phyloP scores from a whole-genome alignment of 2,888 invertebrate species.

The Tenthredo mesomela region DNA sequence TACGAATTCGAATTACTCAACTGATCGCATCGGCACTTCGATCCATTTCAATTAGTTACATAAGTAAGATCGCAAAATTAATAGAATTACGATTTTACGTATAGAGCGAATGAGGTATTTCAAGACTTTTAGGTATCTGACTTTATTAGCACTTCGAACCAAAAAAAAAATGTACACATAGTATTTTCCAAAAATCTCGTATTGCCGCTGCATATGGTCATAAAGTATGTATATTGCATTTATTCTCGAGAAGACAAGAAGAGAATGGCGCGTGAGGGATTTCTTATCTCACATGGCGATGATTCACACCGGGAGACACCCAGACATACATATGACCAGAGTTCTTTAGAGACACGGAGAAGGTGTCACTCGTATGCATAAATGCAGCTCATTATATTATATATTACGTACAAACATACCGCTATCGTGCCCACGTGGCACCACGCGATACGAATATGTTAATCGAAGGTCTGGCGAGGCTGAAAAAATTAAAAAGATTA shows the following conservation, averaged over 20 bases:
- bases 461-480: background rate
- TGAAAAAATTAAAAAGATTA: background rate
- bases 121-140: no score
- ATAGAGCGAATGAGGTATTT: background rate
- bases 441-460: conserved; percentile 39
- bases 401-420: conserved; percentile 20
- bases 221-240: conserved; percentile 11
- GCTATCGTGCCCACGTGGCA: conserved; percentile 32
- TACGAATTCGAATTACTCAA: background rate
- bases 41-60: background rate
- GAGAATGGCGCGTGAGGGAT: conserved; percentile 55
- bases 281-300: conserved; percentile 66
- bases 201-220: background rate
- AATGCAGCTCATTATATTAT: conserved; percentile 69
- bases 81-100: background rate
- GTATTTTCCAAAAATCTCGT: background rate
- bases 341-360: conserved; percentile 63
- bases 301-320: conserved; percentile 66
- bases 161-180: background rate
- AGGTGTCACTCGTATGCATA: conserved; percentile 75
- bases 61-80: background rate
- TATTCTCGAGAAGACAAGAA: conserved; percentile 7
- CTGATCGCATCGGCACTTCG: background rate
- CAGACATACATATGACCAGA: conserved; percentile 26
- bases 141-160: background rate